Percentiles rank a stretch among this genome's conserved stretches.
Conservation (phyloP, 2,888 invertebrate species). For the Harmothoe impar region DNA sequence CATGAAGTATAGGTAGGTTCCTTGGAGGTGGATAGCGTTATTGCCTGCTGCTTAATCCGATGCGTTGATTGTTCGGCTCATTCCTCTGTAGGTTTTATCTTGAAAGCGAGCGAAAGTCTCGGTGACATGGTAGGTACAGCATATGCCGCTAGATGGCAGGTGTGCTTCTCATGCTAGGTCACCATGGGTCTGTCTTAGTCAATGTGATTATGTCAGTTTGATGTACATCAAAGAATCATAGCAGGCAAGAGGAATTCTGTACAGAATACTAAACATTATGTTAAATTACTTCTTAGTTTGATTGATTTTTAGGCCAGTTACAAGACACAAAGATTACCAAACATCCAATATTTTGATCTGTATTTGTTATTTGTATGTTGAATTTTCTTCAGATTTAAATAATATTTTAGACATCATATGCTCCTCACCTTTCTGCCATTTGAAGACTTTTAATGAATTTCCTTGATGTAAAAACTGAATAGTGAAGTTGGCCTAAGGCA, state of each 20-base stretch:
- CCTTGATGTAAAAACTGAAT: neutral
- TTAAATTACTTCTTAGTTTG: neutral
- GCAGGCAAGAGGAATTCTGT: neutral
- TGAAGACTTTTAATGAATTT: neutral
- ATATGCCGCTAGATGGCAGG: slow-evolving; percentile 10
- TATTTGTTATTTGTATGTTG: neutral
- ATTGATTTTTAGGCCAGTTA: no score
- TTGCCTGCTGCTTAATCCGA: neutral
- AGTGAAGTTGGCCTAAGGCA: neutral
- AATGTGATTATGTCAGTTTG: neutral
- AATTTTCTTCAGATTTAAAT: neutral
- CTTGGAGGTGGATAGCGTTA: neutral
- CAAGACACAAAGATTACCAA: neutral
- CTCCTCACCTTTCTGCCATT: neutral
- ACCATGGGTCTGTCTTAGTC: neutral
- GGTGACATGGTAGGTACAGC: slow-evolving; percentile 43
- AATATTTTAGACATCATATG: neutral
- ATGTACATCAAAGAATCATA: no score
- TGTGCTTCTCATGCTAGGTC: neutral
- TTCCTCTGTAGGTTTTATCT: slow-evolving; percentile 53
- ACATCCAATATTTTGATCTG: neutral
- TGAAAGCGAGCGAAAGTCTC: slow-evolving; percentile 32
- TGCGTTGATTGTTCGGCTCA: slow-evolving; percentile 23
- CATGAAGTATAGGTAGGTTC: no score
- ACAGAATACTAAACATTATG: neutral